Evolutionary conservation across 2,888 invertebrate genomes (phyloP).

Genomic region (Gonocerus acuteangulatus): DNA sequence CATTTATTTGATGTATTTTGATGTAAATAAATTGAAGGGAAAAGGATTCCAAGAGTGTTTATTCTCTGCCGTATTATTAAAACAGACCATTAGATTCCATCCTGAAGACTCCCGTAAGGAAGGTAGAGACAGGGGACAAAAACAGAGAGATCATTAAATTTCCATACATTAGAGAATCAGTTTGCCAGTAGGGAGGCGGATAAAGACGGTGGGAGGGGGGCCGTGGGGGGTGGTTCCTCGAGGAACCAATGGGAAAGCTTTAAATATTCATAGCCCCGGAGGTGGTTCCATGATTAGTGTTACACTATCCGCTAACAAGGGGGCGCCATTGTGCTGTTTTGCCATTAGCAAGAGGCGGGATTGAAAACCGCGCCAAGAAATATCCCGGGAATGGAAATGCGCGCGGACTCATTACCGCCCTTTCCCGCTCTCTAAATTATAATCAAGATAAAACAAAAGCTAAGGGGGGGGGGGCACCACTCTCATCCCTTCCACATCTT

Average conservation of each 20-base stretch:
- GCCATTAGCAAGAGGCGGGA: not conserved
- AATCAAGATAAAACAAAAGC: conserved; percentile 24
- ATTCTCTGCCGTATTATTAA: too few species aligned
- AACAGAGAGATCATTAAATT: too few species aligned
- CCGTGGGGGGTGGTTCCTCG: not conserved
- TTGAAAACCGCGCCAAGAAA: not conserved
- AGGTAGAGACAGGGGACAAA: too few species aligned
- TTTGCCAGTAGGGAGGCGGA: too few species aligned
- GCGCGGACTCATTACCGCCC: conserved; percentile 10
- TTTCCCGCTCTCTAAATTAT: conserved; percentile 8
- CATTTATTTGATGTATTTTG: too few species aligned
- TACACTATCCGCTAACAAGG: conserved; percentile 17
- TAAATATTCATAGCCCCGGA: conserved; percentile 5
- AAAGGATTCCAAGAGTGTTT: too few species aligned
- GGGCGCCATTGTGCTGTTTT: conserved; percentile 19
- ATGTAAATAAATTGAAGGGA: too few species aligned
- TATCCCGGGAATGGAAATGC: conserved; percentile 4
- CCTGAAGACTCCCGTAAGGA: too few species aligned
- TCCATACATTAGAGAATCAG: too few species aligned
- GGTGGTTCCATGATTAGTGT: conserved; percentile 9
- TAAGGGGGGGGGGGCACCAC: too few species aligned
- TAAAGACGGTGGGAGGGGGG: not conserved
- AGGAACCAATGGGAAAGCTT: conserved; percentile 10
- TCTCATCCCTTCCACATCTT: conserved; percentile 8
- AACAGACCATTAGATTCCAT: too few species aligned